Percentiles rank a stretch among this genome's conserved stretches.
phyloP scores from a whole-genome alignment of 2,113 vertebrate species.

The Procavia capensis region DNA sequence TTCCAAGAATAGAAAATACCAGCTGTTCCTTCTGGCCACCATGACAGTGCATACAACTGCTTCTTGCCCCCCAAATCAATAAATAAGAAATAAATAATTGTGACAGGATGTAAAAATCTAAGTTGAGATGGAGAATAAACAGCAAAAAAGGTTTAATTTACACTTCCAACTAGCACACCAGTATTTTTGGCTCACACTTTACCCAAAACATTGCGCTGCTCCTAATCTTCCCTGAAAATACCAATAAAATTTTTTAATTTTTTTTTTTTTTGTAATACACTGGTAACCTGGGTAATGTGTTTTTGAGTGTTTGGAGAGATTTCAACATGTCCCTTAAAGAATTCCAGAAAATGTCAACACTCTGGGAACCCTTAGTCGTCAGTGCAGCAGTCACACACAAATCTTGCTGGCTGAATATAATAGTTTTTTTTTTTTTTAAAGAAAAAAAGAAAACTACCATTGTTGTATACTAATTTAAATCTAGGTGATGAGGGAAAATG shows the following conservation, averaged over 20 bases:
- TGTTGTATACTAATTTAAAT: slow-evolving; percentile 38
- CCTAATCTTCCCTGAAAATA: slow-evolving; percentile 63
- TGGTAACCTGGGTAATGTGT: neutral
- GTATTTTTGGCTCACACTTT: slow-evolving; percentile 6
- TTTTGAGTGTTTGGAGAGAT: neutral
- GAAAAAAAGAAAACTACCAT: neutral
- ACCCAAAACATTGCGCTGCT: neutral
- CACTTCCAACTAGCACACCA: neutral
- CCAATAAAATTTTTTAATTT: neutral
- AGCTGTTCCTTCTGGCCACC: slow-evolving; percentile 85
- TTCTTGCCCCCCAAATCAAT: slow-evolving; percentile 67
- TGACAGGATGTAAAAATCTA: slow-evolving; percentile 46
- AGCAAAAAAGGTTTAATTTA: slow-evolving; percentile 13
- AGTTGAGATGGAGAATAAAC: neutral
- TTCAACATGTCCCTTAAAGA: neutral
- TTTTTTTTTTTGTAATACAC: neutral
- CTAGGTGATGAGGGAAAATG: neutral
- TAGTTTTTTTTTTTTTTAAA: too few species aligned
- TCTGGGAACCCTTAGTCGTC: neutral
- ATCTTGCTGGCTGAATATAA: neutral
- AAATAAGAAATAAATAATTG: slow-evolving; percentile 64
- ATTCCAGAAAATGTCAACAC: neutral
- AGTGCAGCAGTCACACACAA: neutral
- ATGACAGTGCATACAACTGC: slow-evolving; percentile 61
- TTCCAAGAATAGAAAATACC: slow-evolving; percentile 85